These are phyloP conservation scores for Netelia virgata DNA, from an alignment of 2,888 invertebrate species.

Conservation along the genomic window DNA sequence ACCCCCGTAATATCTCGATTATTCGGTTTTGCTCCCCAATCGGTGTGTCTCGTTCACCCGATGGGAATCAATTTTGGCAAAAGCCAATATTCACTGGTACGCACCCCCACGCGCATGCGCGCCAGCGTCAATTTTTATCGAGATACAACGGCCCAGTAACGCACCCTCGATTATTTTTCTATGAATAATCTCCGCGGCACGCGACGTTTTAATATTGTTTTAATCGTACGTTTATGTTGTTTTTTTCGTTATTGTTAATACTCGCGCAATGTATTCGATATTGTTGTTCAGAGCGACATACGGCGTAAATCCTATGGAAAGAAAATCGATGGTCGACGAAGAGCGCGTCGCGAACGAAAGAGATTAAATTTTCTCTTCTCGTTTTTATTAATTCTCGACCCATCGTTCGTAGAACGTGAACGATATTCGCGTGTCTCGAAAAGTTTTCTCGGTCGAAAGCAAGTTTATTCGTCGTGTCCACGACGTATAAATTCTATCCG, in stretches of 20 bases:
- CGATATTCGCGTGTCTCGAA: too few relatives aligned
- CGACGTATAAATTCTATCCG: neutral
- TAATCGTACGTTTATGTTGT: neutral
- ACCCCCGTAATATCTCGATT: slow-evolving; percentile 1
- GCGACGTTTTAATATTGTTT: neutral
- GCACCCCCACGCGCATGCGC: neutral
- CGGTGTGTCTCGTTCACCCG: neutral
- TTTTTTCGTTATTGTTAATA: too few relatives aligned
- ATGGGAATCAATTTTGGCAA: slow-evolving; percentile 14
- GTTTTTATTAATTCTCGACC: too few relatives aligned
- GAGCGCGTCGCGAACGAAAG: too few relatives aligned
- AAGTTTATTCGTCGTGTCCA: neutral
- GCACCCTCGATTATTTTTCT: neutral
- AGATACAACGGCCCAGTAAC: neutral
- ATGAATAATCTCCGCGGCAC: neutral
- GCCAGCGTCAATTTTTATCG: neutral
- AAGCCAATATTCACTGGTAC: neutral
- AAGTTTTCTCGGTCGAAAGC: too few relatives aligned
- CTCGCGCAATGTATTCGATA: neutral
- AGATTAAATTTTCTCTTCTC: too few relatives aligned
- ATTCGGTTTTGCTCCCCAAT: neutral
- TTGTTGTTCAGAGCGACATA: too few relatives aligned
- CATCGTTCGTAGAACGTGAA: too few relatives aligned
- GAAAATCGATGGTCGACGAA: too few relatives aligned
- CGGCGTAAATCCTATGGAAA: too few relatives aligned